A percentile compares a stretch with the other conserved stretches of the same genome.
Conservation (phyloP, 2,888 invertebrate genomes). For the Lochmaea capreae region DNA sequence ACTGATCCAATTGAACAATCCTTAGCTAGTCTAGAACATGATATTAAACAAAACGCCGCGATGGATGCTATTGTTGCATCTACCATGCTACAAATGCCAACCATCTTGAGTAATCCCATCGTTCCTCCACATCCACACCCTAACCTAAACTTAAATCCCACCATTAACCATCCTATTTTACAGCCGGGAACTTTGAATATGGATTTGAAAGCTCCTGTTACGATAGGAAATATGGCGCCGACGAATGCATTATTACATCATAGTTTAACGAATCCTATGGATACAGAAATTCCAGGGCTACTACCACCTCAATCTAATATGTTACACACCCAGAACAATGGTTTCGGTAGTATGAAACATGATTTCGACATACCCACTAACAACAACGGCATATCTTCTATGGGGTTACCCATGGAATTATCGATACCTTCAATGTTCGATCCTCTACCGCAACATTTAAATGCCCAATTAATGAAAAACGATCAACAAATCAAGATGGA, state of each 20-base stretch:
- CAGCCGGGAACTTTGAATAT: slow-evolving; percentile 53
- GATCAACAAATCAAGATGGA: slow-evolving; percentile 74
- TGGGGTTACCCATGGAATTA: slow-evolving; percentile 67
- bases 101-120: slow-evolving; percentile 54
- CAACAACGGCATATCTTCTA: slow-evolving; percentile 67
- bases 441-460: slow-evolving; percentile 69
- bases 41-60: slow-evolving; percentile 59
- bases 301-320: slow-evolving; percentile 45
- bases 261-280: slow-evolving; percentile 50
- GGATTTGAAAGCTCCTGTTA: slow-evolving; percentile 54
- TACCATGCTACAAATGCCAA: slow-evolving; percentile 52
- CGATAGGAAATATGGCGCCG: slow-evolving; percentile 49
- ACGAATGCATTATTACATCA: slow-evolving; percentile 53
- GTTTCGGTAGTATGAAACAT: slow-evolving; percentile 65
- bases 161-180: slow-evolving; percentile 55
- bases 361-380: slow-evolving; percentile 63
- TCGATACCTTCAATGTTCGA: slow-evolving; percentile 76
- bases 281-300: slow-evolving; percentile 51
- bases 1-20: slow-evolving; percentile 80
- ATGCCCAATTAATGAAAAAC: slow-evolving; percentile 66
- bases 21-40: slow-evolving; percentile 76
- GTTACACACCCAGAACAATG: slow-evolving; percentile 61
- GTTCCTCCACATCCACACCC: slow-evolving; percentile 47
- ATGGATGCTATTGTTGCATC: slow-evolving; percentile 54
- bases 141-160: slow-evolving; percentile 53